Evolutionary conservation across 2,888 invertebrate genomes (phyloP).

Genomic region (Callosobruchus maculatus): DNA sequence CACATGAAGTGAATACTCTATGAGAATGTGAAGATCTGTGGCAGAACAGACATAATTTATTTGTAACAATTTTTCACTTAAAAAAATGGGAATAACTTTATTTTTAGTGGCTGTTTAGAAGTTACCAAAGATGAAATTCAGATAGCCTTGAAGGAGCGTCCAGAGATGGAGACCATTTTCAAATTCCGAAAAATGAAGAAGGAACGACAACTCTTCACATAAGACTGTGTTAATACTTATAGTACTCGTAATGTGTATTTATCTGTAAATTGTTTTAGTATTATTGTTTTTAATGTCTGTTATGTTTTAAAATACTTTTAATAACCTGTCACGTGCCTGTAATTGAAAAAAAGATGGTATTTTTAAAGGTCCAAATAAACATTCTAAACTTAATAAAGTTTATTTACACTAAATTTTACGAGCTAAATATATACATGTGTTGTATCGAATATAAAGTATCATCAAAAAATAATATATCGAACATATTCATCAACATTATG

Average conservation of each 20-base stretch:
- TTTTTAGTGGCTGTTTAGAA: neutral
- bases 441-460: neutral
- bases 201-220: constrained; percentile 29
- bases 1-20: too few species aligned
- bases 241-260: constrained; percentile 1
- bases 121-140: constrained; percentile 25
- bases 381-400: neutral
- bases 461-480: neutral
- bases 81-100: neutral
- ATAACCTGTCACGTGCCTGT: neutral
- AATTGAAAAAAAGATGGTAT: neutral
- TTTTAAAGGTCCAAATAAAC: neutral
- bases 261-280: neutral
- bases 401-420: neutral
- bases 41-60: too few species aligned
- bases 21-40: too few species aligned
- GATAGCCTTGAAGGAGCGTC: constrained; percentile 29
- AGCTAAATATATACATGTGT: neutral
- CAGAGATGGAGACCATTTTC: constrained; percentile 27
- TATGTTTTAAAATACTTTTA: constrained; percentile 3
- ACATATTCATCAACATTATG: neutral
- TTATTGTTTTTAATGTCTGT: constrained; percentile 11
- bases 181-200: constrained; percentile 26
- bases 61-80: too few species aligned
- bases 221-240: constrained; percentile 16